These are phyloP conservation scores for Copidosoma floridanum DNA, from an alignment of 1,140 invertebrate species.

Conservation along the genomic window DNA sequence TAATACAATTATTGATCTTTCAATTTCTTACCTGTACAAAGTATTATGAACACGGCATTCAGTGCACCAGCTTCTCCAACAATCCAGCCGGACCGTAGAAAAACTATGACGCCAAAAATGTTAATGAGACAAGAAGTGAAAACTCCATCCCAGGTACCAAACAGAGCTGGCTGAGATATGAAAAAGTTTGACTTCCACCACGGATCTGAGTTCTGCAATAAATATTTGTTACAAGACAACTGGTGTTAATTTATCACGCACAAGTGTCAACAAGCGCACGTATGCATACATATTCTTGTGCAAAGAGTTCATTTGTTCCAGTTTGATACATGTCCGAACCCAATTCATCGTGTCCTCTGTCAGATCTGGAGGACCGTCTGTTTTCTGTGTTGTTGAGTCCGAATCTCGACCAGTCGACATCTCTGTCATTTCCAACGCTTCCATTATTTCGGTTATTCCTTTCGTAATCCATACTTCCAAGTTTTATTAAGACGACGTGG, in stretches of 20 bases:
- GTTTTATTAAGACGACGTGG: too few relatives aligned
- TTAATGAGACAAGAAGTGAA: constrained; percentile 94
- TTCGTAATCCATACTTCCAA: constrained; percentile 13
- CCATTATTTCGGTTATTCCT: constrained; percentile 10
- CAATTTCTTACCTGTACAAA: constrained; percentile 76
- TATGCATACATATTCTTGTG: constrained; percentile 73
- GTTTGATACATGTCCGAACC: constrained; percentile 76
- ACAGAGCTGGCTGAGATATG: constrained; percentile 88
- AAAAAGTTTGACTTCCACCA: constrained; percentile 95
- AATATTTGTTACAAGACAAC: constrained; percentile 2
- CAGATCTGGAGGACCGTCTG: constrained; percentile 55
- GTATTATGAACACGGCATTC: constrained; percentile 82
- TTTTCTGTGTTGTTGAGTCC: constrained; percentile 55
- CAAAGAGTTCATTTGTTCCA: constrained; percentile 83
- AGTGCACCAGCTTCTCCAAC: constrained; percentile 91
- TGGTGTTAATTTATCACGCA: constrained; percentile 8
- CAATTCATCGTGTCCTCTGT: constrained; percentile 70
- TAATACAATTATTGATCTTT: background rate
- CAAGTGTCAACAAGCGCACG: too few relatives aligned
- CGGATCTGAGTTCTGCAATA: constrained; percentile 69
- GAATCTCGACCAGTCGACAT: constrained; percentile 61
- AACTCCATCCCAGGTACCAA: constrained; percentile 97
- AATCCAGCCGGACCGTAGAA: constrained; percentile 94
- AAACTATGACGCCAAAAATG: constrained; percentile 96
- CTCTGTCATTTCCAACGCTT: constrained; percentile 23